These are phyloP conservation scores for Eleutherodactylus coqui DNA, from an alignment of 2,797 vertebrate species.

Conservation along the genomic window DNA sequence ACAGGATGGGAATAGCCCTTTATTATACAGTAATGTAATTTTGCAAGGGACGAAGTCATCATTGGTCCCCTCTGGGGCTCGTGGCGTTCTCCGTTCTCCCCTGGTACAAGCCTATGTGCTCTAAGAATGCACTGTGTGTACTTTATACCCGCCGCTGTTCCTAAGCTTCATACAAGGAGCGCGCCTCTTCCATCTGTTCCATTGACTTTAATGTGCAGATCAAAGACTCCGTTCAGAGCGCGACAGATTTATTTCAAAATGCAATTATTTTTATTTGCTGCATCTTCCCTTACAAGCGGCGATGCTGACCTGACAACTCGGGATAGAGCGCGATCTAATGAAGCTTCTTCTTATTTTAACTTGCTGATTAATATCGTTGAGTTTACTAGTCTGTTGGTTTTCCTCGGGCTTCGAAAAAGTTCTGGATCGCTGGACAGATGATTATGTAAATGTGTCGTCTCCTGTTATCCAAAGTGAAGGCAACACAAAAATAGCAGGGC, in stretches of 20 bases:
- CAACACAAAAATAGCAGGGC: not conserved
- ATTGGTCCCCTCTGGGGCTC: not conserved
- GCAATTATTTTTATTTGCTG: constrained; percentile 65
- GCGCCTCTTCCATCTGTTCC: not conserved
- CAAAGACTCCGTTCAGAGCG: constrained; percentile 63
- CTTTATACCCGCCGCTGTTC: not conserved
- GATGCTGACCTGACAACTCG: constrained; percentile 59
- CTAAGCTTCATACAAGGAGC: not conserved
- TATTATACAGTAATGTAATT: no score
- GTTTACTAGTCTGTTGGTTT: constrained; percentile 40
- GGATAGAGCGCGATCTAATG: constrained; percentile 13
- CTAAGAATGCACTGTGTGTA: not conserved
- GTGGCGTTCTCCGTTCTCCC: not conserved
- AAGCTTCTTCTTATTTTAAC: constrained; percentile 5
- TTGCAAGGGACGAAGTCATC: not conserved
- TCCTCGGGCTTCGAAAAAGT: constrained; percentile 14
- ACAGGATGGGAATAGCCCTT: no score
- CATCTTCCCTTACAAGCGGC: constrained; percentile 26
- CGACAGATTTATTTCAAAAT: constrained; percentile 54
- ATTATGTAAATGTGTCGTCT: constrained; percentile 17
- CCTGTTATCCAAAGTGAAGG: not conserved
- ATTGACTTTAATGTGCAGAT: constrained; percentile 67
- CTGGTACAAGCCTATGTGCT: no score
- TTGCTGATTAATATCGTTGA: constrained; percentile 32
- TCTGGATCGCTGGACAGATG: constrained; percentile 1